Base-by-base conservation (phyloP, 2,797 vertebrate species). In the Hoplostethus atlanticus region DNA sequence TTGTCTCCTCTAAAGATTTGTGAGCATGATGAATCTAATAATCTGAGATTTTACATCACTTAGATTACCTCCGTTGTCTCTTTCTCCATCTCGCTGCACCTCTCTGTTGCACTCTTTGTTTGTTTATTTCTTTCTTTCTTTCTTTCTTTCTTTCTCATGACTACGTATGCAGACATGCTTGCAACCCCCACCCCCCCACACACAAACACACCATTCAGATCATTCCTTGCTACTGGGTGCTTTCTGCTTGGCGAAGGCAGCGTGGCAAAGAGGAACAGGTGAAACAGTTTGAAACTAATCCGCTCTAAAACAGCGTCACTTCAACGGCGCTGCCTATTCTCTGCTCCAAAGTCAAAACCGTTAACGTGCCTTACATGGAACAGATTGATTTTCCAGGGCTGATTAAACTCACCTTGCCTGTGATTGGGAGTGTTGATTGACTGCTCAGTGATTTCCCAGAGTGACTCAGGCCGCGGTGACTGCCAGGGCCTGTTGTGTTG, bases 201-300 rank as follows among this genome's bases (percentile, higher is more conserved):
- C 54, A 36, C 30, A 40, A 34, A 25, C 30, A 38, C 50, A 8
- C 6, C 16, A 50, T 10, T 34, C 12, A 56, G 46, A 31, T 30
- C 52, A 54, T 17, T 40, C 10, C 6, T 51, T 50, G n/a, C 46
- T 17, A 47, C 66, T 44, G 50, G 15, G 12, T 51, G 40, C 31
- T 50, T 44, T 42, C 52, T 69, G 60, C 67, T 46, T 66, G 63
- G 74, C 74, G 67, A 44, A 57, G 55, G 71, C 63, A n/a, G 61
- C 44, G 78, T 72, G 73, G 48, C 61, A 65, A 58, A 61, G 73
- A 77, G 72, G 74, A 80, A 82, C 67, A 76, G 64, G 73, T 73
- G 76, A 78, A 85, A 87, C 79, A 74, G 46, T 68, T 64, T 62
- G 36, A 64, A 82, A 82, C 78, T 83, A 81, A 86, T 86, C 79